Base-by-base conservation (phyloP, 2,888 invertebrate species). In the Pandemis heparana region DNA sequence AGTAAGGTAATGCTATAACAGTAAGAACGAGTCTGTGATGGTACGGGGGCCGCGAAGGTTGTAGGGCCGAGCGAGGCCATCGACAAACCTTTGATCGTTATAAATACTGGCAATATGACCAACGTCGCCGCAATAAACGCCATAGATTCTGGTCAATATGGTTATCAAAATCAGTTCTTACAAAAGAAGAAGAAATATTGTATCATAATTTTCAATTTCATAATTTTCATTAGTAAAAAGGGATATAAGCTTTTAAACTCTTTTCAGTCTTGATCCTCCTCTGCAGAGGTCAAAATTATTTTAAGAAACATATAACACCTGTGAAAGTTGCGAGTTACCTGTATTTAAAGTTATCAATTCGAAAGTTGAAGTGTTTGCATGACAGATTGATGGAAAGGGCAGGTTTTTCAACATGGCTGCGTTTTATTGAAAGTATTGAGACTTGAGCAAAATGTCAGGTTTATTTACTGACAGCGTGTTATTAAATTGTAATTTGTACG, bases 41-140 rank as follows among this genome's bases (percentile, higher is more conserved):
- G 84, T 84, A 85, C 85, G 78, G 88, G 85, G 92, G 92, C 92
- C 91, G 84, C 87, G 84, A 83, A 92, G 92, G 93, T 92, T 90
- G 88, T 85, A 85, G 93, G 92, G 92, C 92, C 85, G 77, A 79
- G 79, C 89, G 89, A 93, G 91, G 92, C 91, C 89, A 88, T 84
- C 38, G 48, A 73, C 69, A 60, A 74, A 74, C 74, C 74, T 74
- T 74, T 74, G 74, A 74, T 53, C 59, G 70, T 71, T 70, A 66
- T 67, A 59, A 74, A 69, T 72, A 75, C 67, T 43, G 60, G 39
- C 14, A 60, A 65, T 60, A 59, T 41, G 39, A 18, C 18, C 43
- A 46, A 14, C 46, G 63, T 63, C 56, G 18, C 56, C 23, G 18
- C 18, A 53, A 53, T 53, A 53, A 53, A 18, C 7, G 53, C 7